phyloP scores from a whole-genome alignment of 2,888 invertebrate genomes.

The Molorchus minor region DNA sequence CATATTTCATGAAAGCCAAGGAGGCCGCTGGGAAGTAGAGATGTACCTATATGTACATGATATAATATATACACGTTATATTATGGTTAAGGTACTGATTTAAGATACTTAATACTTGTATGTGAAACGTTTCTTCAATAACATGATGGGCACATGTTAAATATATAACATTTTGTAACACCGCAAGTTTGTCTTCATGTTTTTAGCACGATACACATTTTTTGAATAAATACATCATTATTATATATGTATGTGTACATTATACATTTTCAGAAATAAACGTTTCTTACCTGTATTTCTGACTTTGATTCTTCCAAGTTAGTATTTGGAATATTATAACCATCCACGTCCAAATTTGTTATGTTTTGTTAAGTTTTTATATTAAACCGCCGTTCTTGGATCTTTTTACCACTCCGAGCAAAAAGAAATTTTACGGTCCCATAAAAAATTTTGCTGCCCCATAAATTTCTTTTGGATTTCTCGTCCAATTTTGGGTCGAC shows the following conservation, averaged over 20 bases:
- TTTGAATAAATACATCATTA: constrained; percentile 13
- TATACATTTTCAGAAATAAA: constrained; percentile 38
- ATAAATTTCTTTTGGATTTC: too few relatives aligned
- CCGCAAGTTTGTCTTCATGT: constrained; percentile 16
- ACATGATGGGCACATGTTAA: constrained; percentile 18
- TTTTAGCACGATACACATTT: constrained; percentile 20
- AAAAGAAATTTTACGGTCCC: too few relatives aligned
- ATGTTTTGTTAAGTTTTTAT: too few relatives aligned
- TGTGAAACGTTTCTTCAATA: constrained; percentile 9
- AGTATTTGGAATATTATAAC: too few relatives aligned
- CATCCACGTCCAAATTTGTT: too few relatives aligned
- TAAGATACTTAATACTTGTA: constrained; percentile 2
- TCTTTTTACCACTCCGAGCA: too few relatives aligned
- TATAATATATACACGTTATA: constrained; percentile 16
- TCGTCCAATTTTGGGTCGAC: too few relatives aligned
- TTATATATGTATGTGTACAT: constrained; percentile 2
- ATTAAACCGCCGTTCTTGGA: too few relatives aligned
- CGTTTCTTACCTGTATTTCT: constrained; percentile 21
- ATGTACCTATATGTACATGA: neutral
- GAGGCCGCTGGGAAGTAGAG: constrained; percentile 47
- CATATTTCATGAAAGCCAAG: constrained; percentile 77
- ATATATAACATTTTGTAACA: constrained; percentile 7
- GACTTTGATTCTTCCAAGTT: too few relatives aligned
- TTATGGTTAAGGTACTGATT: too few relatives aligned
- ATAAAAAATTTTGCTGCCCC: too few relatives aligned